Conservation (phyloP, 2,797 vertebrate species). For the Capromys pilorides region DNA sequence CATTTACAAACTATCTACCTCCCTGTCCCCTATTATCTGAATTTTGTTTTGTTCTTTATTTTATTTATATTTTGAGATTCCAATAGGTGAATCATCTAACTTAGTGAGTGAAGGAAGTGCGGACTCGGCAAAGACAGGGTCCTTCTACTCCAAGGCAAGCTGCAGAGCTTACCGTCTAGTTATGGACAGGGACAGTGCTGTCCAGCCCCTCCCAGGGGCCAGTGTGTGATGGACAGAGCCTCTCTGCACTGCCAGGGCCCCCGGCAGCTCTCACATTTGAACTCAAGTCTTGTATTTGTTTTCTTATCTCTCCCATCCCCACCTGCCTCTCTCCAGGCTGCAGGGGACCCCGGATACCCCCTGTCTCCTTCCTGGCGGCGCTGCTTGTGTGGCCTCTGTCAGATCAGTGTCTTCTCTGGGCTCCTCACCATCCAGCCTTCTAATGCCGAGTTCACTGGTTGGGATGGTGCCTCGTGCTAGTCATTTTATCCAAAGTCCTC, state of each 20-base stretch:
- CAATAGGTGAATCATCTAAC: not conserved
- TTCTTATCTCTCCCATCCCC: not conserved
- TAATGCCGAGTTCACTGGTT: not conserved
- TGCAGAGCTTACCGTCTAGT: too few relatives aligned
- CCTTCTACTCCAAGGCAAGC: not conserved
- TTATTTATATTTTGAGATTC: not conserved
- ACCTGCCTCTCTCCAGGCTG: not conserved
- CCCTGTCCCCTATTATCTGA: not conserved
- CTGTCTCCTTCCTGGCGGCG: fast-evolving
- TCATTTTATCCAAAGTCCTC: not conserved
- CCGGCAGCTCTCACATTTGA: not conserved
- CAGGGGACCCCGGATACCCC: not conserved
- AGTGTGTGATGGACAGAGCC: not conserved
- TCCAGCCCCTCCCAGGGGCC: not conserved
- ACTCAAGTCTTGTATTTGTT: not conserved
- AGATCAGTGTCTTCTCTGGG: not conserved
- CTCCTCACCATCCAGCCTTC: not conserved
- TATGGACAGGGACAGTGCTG: fast-evolving
- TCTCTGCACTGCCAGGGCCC: not conserved
- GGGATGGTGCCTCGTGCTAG: too few relatives aligned
- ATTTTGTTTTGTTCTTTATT: not conserved
- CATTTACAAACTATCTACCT: not conserved
- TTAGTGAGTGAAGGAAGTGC: fast-evolving
- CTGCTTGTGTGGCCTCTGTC: not conserved
- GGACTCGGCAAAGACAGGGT: not conserved